Conservation (phyloP, 1,140 invertebrate species). For the Hylaeus volcanicus region DNA sequence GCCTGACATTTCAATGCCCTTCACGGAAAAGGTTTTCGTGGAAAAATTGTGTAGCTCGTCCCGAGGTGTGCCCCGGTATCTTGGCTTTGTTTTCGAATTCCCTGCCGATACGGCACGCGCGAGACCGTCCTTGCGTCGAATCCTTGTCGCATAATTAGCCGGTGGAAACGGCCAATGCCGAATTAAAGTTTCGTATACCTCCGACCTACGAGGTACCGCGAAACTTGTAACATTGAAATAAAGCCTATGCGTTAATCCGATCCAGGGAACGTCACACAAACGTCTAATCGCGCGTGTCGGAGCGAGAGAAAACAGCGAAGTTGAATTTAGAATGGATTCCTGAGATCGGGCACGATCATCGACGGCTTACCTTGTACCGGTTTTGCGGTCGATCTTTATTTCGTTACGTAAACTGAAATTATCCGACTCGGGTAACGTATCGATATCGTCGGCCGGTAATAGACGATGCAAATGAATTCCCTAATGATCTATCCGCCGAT, state of each 20-base stretch:
- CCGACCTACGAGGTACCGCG: too few relatives aligned
- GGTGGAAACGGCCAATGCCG: background rate
- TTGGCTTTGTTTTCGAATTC: background rate
- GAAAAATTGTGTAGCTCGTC: background rate
- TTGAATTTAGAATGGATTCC: slow-evolving; percentile 26
- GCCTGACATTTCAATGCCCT: slow-evolving; percentile 57
- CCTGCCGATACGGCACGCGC: background rate
- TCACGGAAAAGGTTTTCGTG: slow-evolving; percentile 28
- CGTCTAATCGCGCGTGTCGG: background rate
- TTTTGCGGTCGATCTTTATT: slow-evolving; percentile 4
- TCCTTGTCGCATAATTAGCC: slow-evolving; percentile 24
- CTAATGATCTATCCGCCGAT: background rate
- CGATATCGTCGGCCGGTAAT: slow-evolving; percentile 20
- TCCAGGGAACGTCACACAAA: too few relatives aligned
- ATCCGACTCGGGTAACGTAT: background rate
- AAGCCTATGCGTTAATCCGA: too few relatives aligned
- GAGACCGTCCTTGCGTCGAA: background rate
- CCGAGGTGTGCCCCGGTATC: background rate
- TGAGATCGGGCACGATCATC: slow-evolving; percentile 7
- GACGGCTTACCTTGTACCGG: slow-evolving; percentile 24
- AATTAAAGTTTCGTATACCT: too few relatives aligned
- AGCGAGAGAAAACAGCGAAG: too few relatives aligned
- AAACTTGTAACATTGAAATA: too few relatives aligned
- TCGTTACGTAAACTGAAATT: slow-evolving; percentile 37
- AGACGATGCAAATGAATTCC: slow-evolving; percentile 11